A percentile compares a stretch with the other conserved stretches of the same genome.
Conservation (phyloP, 2,113 vertebrate genomes). For the Cyprinodon brontotheroides region DNA sequence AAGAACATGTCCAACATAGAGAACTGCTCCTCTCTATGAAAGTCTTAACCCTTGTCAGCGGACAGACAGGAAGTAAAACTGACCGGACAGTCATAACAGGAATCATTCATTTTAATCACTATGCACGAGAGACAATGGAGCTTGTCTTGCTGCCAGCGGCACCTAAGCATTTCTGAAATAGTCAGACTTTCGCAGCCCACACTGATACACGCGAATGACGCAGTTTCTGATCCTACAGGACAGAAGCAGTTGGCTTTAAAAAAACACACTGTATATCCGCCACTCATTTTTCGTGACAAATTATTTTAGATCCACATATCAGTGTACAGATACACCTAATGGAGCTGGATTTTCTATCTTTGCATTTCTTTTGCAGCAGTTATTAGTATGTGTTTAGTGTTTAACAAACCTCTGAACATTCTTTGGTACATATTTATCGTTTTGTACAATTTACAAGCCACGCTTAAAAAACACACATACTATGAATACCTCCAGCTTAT, state of each 20-base stretch:
- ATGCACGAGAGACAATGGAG: slow-evolving; percentile 59
- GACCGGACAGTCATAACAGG: slow-evolving; percentile 64
- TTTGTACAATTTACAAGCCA: background rate
- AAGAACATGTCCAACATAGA: slow-evolving; percentile 7
- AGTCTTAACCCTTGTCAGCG: slow-evolving; percentile 35
- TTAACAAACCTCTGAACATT: background rate
- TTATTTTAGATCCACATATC: background rate
- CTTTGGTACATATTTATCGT: background rate
- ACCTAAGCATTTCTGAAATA: slow-evolving; percentile 43
- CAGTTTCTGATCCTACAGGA: slow-evolving; percentile 24
- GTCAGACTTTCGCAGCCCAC: slow-evolving; percentile 51
- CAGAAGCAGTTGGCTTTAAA: slow-evolving; percentile 6
- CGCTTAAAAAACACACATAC: no score
- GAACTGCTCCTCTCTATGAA: slow-evolving; percentile 30
- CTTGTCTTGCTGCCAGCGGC: slow-evolving; percentile 43
- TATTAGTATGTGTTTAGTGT: background rate
- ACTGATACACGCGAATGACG: slow-evolving; percentile 32
- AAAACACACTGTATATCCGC: background rate
- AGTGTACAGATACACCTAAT: background rate
- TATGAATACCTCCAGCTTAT: no score
- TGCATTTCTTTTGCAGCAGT: background rate
- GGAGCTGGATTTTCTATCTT: background rate
- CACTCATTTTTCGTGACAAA: background rate
- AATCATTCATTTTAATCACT: slow-evolving; percentile 73
- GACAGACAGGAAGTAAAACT: slow-evolving; percentile 57